phyloP scores from a whole-genome alignment of 1,140 invertebrate genomes.

The Steinernema feltiae region DNA sequence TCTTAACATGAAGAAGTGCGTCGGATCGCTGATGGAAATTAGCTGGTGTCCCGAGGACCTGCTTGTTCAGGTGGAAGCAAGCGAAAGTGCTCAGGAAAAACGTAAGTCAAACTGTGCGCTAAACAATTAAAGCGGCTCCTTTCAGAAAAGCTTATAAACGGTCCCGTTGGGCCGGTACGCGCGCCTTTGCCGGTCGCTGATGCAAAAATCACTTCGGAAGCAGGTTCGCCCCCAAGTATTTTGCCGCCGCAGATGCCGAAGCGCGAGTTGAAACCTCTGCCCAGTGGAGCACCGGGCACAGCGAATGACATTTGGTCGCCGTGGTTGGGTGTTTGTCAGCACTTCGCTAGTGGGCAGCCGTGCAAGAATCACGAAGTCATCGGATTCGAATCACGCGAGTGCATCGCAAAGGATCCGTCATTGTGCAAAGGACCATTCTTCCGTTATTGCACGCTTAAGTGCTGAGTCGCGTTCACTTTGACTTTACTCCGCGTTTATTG shows the following conservation, averaged over 20 bases:
- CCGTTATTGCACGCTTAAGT: slow-evolving; percentile 41
- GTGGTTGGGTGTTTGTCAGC: slow-evolving; percentile 50
- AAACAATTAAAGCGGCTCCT: not conserved
- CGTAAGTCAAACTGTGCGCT: not conserved
- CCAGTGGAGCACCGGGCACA: slow-evolving; percentile 41
- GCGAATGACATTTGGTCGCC: slow-evolving; percentile 49
- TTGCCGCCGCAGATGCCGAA: slow-evolving; percentile 36
- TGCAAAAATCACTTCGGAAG: not conserved
- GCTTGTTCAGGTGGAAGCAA: slow-evolving; percentile 16
- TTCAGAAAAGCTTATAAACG: not conserved
- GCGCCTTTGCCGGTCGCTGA: slow-evolving; percentile 35
- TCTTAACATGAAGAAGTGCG: slow-evolving; percentile 50
- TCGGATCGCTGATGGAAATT: slow-evolving; percentile 54
- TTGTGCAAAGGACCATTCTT: slow-evolving; percentile 56
- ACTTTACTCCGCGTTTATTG: too few relatives aligned
- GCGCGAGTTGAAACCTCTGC: slow-evolving; percentile 36
- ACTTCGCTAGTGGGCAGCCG: slow-evolving; percentile 54
- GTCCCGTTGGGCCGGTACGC: slow-evolving; percentile 37
- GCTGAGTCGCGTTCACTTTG: slow-evolving; percentile 21
- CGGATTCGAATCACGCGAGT: slow-evolving; percentile 56
- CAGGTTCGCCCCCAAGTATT: slow-evolving; percentile 45
- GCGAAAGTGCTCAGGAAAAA: slow-evolving; percentile 1
- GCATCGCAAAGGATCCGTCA: slow-evolving; percentile 52
- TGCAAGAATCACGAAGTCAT: slow-evolving; percentile 52
- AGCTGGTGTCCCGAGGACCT: slow-evolving; percentile 48